These are phyloP conservation scores for Epizoanthus scotinus DNA, from an alignment of 92 coral and sea anemone species.

Conservation along the genomic window DNA sequence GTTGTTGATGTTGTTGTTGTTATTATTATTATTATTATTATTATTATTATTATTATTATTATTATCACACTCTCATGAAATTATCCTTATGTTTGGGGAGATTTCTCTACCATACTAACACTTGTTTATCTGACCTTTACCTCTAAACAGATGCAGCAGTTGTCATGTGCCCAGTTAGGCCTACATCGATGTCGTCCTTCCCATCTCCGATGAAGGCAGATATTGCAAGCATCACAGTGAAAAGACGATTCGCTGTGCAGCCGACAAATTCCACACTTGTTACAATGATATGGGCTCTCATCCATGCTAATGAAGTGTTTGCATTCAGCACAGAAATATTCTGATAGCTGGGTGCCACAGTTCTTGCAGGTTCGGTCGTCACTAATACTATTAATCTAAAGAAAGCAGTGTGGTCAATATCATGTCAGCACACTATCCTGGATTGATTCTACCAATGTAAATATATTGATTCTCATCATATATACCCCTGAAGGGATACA, in stretches of 20 bases:
- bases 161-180: constrained; percentile 84
- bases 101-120: too few relatives aligned
- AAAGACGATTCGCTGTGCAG: constrained; percentile 80
- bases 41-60: too few relatives aligned
- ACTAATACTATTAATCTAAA: constrained; percentile 49
- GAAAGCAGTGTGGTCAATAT: not conserved
- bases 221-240: constrained; percentile 86
- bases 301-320: constrained; percentile 76
- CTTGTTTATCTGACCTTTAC: constrained; percentile 39
- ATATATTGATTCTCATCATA: too few relatives aligned
- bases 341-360: constrained; percentile 67
- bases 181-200: constrained; percentile 80
- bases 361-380: constrained; percentile 53
- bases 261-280: constrained; percentile 87
- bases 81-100: too few relatives aligned
- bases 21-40: too few relatives aligned
- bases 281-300: constrained; percentile 78
- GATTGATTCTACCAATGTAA: too few relatives aligned
- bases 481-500: too few relatives aligned
- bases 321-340: constrained; percentile 81
- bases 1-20: too few relatives aligned
- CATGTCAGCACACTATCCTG: too few relatives aligned
- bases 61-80: too few relatives aligned
- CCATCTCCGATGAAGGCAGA: constrained; percentile 73
- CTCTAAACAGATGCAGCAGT: constrained; percentile 90